Conservation (phyloP, 2,888 invertebrate genomes). For the Scaptomyza polygonia region DNA sequence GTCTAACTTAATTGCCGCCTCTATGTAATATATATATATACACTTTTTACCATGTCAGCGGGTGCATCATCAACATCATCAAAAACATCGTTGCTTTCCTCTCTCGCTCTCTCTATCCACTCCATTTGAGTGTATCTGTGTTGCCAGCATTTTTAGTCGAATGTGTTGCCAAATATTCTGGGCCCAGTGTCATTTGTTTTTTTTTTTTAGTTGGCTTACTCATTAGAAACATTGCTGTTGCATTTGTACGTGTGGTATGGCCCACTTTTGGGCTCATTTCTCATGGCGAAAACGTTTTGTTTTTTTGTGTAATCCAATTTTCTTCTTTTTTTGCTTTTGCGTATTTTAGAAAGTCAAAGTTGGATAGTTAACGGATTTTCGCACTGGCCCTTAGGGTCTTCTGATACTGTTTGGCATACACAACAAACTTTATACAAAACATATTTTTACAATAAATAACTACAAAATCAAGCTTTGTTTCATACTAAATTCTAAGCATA, state of each 20-base stretch:
- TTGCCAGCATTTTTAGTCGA: conserved; percentile 24
- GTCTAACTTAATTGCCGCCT: conserved; percentile 39
- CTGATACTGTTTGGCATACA: conserved; percentile 1
- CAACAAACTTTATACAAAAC: neutral
- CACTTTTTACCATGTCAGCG: conserved; percentile 6
- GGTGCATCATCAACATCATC: conserved; percentile 30
- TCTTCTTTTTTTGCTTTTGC: too few species aligned
- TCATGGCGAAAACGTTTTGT: conserved; percentile 63
- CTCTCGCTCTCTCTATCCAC: neutral
- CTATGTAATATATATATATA: conserved; percentile 1
- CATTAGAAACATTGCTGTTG: conserved; percentile 65
- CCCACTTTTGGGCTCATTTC: conserved; percentile 58
- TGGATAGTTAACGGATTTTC: conserved; percentile 70
- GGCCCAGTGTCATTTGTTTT: conserved; percentile 8
- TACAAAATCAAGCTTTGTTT: neutral
- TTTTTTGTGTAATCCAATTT: conserved; percentile 52
- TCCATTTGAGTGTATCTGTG: conserved; percentile 10
- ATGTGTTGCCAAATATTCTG: conserved; percentile 32
- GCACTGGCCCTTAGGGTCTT: conserved; percentile 24
- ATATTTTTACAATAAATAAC: neutral
- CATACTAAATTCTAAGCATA: neutral
- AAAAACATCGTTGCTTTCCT: conserved; percentile 6
- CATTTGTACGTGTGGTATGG: conserved; percentile 19
- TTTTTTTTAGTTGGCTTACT: conserved; percentile 47
- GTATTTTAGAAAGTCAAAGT: too few species aligned